These are phyloP conservation scores for Pinctada fucata DNA, from an alignment of 2,888 invertebrate species.

Conservation along the genomic window DNA sequence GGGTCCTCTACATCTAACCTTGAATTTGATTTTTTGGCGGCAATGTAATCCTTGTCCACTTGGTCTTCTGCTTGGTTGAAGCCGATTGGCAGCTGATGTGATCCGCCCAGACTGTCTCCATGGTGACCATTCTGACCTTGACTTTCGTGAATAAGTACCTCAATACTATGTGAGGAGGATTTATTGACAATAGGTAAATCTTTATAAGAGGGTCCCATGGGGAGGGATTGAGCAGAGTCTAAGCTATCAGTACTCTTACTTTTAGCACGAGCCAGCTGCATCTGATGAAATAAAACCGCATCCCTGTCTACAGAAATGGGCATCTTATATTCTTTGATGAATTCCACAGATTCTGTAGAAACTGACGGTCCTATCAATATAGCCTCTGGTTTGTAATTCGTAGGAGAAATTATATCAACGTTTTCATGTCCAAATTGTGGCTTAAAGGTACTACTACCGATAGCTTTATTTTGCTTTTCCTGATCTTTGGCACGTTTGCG, in stretches of 20 bases:
- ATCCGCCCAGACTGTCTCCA: slow-evolving; percentile 19
- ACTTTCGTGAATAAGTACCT: slow-evolving; percentile 61
- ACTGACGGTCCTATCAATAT: slow-evolving; percentile 3
- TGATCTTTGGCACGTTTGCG: slow-evolving; percentile 11
- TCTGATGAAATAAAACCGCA: slow-evolving; percentile 69
- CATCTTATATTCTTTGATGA: slow-evolving; percentile 49
- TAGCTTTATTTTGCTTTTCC: slow-evolving; percentile 2
- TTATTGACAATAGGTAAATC: slow-evolving; percentile 49
- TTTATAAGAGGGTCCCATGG: slow-evolving; percentile 55
- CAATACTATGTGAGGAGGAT: slow-evolving; percentile 69
- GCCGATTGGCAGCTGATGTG: slow-evolving; percentile 15
- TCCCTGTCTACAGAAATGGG: slow-evolving; percentile 65
- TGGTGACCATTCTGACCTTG: slow-evolving; percentile 2
- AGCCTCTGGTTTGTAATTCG: slow-evolving; percentile 15
- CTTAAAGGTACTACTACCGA: slow-evolving; percentile 6
- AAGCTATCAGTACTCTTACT: slow-evolving; percentile 64
- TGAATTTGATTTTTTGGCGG: not conserved
- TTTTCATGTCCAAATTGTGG: not conserved
- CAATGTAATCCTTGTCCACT: not conserved
- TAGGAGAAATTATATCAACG: slow-evolving; percentile 13
- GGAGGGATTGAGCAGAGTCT: slow-evolving; percentile 68
- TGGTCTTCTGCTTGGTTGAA: not conserved
- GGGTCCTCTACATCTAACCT: not conserved
- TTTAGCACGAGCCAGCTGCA: slow-evolving; percentile 57
- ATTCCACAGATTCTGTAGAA: slow-evolving; percentile 60